Evolutionary conservation across 2,113 vertebrate genomes (phyloP), one percentile per base, ranked within the genome.

Genomic region (Mus musculus): DNA sequence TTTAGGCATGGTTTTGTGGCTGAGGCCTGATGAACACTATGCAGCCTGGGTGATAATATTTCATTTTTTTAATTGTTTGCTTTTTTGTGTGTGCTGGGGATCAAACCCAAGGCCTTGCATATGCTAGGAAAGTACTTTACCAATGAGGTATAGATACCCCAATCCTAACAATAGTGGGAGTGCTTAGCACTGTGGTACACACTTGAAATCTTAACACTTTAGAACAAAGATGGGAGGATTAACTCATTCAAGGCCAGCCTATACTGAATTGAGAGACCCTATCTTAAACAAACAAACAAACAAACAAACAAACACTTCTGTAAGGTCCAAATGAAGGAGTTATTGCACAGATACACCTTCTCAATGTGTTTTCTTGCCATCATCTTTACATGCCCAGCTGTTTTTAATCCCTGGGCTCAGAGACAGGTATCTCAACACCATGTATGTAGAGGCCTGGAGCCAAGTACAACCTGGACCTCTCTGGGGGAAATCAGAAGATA

Each of bases 1-100:
- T 95, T 97, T 84, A 95, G 85, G 49, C 86, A 91, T 82, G 56
- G 84, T 87, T 84, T 95, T 73, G n/a, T 89, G 71, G 54, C 95
- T 61, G 87, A 96, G 78, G 72, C 63, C 81, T 94, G 90, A 95
- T 92, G 90, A 93, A 90, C n/a, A 87, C 42, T 63, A 17, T 46
- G 94, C 10, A n/a, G 94, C 75, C 85, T 89, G 77, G 76, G 76
- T 84, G 77, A 87, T 30, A 65, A 94, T 52, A 75, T 89, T 17
- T 67, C 89, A 59, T 87, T 90, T 4, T 4, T 4, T 42, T 85
- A 85, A 65, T 46, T 65, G 59, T 65, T 85, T 84, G 7, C 56
- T 59, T 24, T 46, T 22, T 30, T 14, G 1, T 24, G 20, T 28
- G n/a, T 59, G 52, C n/a, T 42, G n/a, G 7, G 24, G 24, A 61